These are phyloP conservation scores for Tenualosa thibaudeaui DNA, from an alignment of 2,797 vertebrate genomes.

Conservation along the genomic window DNA sequence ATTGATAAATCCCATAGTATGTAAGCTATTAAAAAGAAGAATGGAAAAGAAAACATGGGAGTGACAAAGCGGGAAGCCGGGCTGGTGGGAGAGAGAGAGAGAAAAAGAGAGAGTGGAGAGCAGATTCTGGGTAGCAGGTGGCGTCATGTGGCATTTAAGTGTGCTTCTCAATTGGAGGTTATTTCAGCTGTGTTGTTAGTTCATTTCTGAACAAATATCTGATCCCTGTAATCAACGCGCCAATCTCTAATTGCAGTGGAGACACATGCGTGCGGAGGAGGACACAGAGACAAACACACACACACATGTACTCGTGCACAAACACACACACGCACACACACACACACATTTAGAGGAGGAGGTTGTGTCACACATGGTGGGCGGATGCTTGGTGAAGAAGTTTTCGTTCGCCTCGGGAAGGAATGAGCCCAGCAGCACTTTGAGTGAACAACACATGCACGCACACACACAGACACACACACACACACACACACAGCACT, in stretches of 20 bases:
- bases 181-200: slow-evolving; percentile 23
- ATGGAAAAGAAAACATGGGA: not conserved
- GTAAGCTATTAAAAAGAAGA: not conserved
- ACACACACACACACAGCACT: not conserved
- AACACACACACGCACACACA: not conserved
- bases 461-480: not conserved
- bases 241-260: slow-evolving; percentile 19
- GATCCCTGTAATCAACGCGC: not conserved
- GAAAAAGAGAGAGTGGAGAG: not conserved
- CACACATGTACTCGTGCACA: not conserved
- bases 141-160: not conserved
- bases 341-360: slow-evolving; percentile 1
- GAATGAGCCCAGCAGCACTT: slow-evolving; percentile 14
- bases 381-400: not conserved
- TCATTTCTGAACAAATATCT: slow-evolving; percentile 23
- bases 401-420: slow-evolving; percentile 8
- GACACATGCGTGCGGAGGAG: slow-evolving; percentile 6
- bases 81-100: not conserved
- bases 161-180: not conserved
- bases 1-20: not conserved
- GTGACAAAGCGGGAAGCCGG: not conserved
- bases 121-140: not conserved
- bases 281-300: slow-evolving; percentile 5
- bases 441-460: not conserved
- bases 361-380: slow-evolving; percentile 20